These are phyloP conservation scores for Engystomops pustulosus DNA, from an alignment of 2,113 vertebrate genomes.

Conservation along the genomic window DNA sequence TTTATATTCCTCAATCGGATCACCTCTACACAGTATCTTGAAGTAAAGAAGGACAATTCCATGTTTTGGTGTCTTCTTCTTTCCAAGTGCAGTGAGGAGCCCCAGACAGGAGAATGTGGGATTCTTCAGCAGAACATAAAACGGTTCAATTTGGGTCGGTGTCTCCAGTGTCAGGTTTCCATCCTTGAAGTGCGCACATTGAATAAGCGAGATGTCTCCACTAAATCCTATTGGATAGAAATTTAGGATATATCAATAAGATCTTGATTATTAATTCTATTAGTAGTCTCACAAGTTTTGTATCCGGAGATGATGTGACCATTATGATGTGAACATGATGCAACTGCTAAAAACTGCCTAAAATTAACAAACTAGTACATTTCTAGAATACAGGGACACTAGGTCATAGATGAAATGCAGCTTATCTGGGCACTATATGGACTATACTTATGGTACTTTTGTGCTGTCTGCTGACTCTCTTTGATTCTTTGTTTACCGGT, in stretches of 20 bases:
- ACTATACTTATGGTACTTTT: no score
- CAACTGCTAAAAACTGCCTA: no score
- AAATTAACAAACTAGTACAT: no score
- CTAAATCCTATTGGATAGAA: background rate
- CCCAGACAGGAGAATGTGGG: background rate
- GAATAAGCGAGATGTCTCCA: background rate
- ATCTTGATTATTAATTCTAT: no score
- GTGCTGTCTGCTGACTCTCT: no score
- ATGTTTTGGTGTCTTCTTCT: background rate
- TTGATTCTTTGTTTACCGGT: no score
- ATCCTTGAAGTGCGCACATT: constrained; percentile 11
- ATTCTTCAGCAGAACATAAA: background rate
- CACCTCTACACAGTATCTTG: background rate
- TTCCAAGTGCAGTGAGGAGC: background rate
- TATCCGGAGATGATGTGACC: no score
- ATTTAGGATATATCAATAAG: background rate
- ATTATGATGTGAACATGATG: background rate
- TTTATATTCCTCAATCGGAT: background rate
- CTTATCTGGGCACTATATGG: no score
- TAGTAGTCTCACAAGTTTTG: background rate
- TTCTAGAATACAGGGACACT: no score
- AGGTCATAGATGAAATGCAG: no score
- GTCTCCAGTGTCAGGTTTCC: background rate
- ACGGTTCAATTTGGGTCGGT: background rate
- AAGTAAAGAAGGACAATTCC: background rate